Percentiles rank a stretch among this genome's conserved stretches.
phyloP scores from a whole-genome alignment of 1,140 invertebrate species.

The Trichonephila clavipes region DNA sequence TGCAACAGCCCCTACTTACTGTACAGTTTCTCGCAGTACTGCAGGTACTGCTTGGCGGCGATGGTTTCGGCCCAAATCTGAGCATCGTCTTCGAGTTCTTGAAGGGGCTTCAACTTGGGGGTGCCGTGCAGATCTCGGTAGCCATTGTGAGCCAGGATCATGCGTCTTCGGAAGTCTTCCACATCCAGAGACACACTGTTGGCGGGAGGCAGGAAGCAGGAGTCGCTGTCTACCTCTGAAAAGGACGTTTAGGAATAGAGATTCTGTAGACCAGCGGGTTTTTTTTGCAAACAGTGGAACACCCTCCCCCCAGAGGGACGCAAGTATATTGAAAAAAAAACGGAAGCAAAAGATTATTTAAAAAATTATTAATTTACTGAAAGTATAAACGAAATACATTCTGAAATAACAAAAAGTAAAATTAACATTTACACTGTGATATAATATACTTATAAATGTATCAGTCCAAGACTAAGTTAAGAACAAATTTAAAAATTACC shows the following conservation, averaged over 20 bases:
- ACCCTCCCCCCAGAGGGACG: too few species aligned
- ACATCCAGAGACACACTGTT: slow-evolving; percentile 51
- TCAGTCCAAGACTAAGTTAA: too few species aligned
- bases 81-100: slow-evolving; percentile 53
- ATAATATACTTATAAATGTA: too few species aligned
- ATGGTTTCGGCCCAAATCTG: slow-evolving; percentile 69
- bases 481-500: too few species aligned
- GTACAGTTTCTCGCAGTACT: slow-evolving; percentile 53
- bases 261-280: too few species aligned
- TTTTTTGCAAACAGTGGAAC: too few species aligned
- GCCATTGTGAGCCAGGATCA: slow-evolving; percentile 15
- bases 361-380: too few species aligned
- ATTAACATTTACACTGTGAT: too few species aligned
- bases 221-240: slow-evolving; percentile 51
- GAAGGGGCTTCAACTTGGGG: slow-evolving; percentile 9
- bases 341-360: too few species aligned
- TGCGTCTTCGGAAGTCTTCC: slow-evolving; percentile 52
- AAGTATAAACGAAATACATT: too few species aligned
- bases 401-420: too few species aligned
- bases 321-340: too few species aligned
- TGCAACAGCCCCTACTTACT: neutral
- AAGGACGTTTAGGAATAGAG: neutral
- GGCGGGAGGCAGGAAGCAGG: slow-evolving; percentile 45
- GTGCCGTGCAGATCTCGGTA: slow-evolving; percentile 48
- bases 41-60: slow-evolving; percentile 41